phyloP scores from a whole-genome alignment of 2,113 vertebrate species.

The Eulacestoma nigropectus region DNA sequence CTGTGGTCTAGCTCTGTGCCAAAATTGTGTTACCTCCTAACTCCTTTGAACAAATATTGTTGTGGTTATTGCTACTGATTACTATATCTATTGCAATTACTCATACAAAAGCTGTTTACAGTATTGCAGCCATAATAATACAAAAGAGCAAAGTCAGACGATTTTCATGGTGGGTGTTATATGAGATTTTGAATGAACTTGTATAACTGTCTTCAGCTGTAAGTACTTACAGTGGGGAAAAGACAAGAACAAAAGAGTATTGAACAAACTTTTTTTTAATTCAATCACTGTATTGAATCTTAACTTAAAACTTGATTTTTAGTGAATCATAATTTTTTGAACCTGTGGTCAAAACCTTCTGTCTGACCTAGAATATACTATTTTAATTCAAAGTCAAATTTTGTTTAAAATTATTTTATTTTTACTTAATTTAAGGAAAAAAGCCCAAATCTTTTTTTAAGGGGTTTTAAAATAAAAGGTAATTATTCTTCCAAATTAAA shows the following conservation, averaged over 20 bases:
- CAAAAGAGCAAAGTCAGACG: not conserved
- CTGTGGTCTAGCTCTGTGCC: not conserved
- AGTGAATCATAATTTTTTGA: not conserved
- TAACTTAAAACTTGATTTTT: not conserved
- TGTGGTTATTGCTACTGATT: not conserved
- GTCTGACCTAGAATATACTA: not conserved
- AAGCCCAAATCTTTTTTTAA: not conserved
- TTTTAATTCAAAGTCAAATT: not conserved
- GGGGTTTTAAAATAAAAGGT: not conserved
- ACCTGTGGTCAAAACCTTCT: not conserved
- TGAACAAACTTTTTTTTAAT: not conserved
- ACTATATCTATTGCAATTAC: not conserved
- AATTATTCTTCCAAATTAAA: not conserved
- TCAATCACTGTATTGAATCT: not conserved
- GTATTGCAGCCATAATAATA: not conserved
- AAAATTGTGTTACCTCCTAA: not conserved
- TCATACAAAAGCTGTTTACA: not conserved
- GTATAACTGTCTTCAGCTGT: not conserved
- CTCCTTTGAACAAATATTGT: not conserved
- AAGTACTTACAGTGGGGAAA: not conserved
- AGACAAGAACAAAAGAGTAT: not conserved
- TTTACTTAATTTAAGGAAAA: not conserved
- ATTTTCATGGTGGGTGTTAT: not conserved
- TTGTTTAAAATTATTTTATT: not conserved
- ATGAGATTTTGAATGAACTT: not conserved